Base-by-base conservation (phyloP, 2,113 vertebrate species). In the Chloropsis hardwickii region DNA sequence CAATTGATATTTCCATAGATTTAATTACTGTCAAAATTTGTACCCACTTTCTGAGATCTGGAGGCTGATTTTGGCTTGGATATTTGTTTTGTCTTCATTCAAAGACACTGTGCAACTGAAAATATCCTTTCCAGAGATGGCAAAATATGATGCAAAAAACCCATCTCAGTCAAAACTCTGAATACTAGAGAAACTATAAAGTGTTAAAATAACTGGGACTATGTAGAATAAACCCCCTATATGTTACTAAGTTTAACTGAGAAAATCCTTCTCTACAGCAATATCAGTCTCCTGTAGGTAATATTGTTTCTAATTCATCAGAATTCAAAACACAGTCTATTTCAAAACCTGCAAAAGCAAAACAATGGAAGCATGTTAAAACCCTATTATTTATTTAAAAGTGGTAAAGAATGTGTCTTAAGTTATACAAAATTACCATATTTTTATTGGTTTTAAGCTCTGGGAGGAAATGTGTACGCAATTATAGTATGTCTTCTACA, bases 311-410 rank as follows among this genome's bases (percentile, higher is more conserved):
- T 81, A 90, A 94, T 94, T 96, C 72, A 57, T 62, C 89, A 92
- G 71, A 74, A 92, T 90, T 97, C 66, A 91, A 84, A 94, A 82
- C 53, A 94, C 28, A 90, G n/a, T 62, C 71, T 65, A 86, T 62
- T 95, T 94, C 69, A 95, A 96, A 97, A 97, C 54, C 37, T 51
- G 70, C 72, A 94, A 89, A 89, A 85, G 73, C 35, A 86, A 79
- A 94, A 78, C 65, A 86, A 48, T 73, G 64, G 71, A 94, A 81
- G 40, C 67, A 76, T 48, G 92, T 50, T 66, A 94, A 81, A 97
- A 29, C 72, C 62, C 35, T 95, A 81, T 90, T 86, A 90, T 93
- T 93, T 96, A 90, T 95, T 97, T 95, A 42, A 96, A 97, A 96
- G 92, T 0, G 7, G 86, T 88, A 95, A 97, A 93, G 81, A 86